These are phyloP conservation scores for Rhinogobius similis DNA, from an alignment of 2,113 vertebrate species.

Conservation along the genomic window DNA sequence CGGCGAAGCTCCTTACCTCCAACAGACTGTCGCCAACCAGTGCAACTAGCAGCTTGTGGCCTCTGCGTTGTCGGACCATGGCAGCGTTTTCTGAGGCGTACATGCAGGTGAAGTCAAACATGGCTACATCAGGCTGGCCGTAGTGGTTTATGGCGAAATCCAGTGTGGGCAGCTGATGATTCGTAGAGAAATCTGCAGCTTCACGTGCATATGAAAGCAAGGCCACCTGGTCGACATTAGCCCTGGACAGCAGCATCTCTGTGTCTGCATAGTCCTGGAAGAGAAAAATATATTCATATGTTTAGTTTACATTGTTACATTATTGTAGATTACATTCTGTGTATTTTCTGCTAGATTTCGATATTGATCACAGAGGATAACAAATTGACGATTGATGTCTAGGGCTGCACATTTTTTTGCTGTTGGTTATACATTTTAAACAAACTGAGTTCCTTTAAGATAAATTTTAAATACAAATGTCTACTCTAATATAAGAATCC, in stretches of 20 bases:
- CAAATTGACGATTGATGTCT: too few relatives aligned
- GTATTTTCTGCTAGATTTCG: too few relatives aligned
- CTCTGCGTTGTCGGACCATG: constrained; percentile 88
- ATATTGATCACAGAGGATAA: too few relatives aligned
- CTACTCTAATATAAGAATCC: too few relatives aligned
- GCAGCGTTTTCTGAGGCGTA: constrained; percentile 96
- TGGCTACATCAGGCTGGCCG: constrained; percentile 95
- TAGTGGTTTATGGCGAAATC: constrained; percentile 99
- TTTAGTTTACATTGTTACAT: not conserved
- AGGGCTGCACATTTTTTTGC: too few relatives aligned
- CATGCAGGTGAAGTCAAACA: constrained; percentile 99
- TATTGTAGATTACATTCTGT: not conserved
- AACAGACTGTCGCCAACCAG: constrained; percentile 95
- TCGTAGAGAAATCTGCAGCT: constrained; percentile 96
- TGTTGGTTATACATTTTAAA: too few relatives aligned
- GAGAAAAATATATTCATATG: not conserved
- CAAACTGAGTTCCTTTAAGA: too few relatives aligned
- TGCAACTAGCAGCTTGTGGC: constrained; percentile 89
- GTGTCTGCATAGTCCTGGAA: constrained; percentile 92
- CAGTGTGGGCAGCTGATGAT: constrained; percentile 90
- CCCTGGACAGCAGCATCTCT: constrained; percentile 90
- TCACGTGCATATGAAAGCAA: constrained; percentile 90
- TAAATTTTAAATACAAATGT: too few relatives aligned
- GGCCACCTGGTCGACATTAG: constrained; percentile 94
- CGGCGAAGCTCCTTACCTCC: constrained; percentile 81